Evolutionary conservation across 2,797 vertebrate genomes (phyloP).

Genomic region (Sebastes minor): DNA sequence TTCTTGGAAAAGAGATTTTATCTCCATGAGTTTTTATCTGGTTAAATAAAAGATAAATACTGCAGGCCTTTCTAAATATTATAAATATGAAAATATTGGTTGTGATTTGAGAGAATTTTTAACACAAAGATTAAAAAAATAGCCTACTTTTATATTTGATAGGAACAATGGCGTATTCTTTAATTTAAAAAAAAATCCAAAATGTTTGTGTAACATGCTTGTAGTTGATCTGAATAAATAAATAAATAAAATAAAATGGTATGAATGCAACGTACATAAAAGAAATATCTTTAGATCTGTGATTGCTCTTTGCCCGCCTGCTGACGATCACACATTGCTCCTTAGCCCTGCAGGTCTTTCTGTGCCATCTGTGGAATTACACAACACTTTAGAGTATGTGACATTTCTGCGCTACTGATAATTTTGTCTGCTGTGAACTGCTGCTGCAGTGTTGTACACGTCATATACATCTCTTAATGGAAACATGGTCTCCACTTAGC

Average conservation of each 20-base stretch:
- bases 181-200: background rate
- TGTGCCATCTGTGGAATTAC: background rate
- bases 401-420: conserved; percentile 23
- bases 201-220: background rate
- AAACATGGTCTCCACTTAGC: conserved; percentile 57
- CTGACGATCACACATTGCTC: background rate
- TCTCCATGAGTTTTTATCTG: too few species aligned
- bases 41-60: too few species aligned
- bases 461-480: conserved; percentile 55
- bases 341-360: background rate
- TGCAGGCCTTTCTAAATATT: background rate
- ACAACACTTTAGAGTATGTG: conserved; percentile 14
- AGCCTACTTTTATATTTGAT: background rate
- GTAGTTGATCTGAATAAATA: too few species aligned
- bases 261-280: background rate
- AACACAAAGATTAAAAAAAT: background rate
- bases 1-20: too few species aligned
- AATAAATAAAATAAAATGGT: background rate
- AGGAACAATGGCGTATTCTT: background rate
- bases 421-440: conserved; percentile 14
- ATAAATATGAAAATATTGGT: background rate
- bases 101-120: background rate
- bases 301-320: background rate
- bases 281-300: background rate
- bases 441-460: background rate